Conservation (phyloP, 2,797 vertebrate genomes). For the Serranus cabrilla region DNA sequence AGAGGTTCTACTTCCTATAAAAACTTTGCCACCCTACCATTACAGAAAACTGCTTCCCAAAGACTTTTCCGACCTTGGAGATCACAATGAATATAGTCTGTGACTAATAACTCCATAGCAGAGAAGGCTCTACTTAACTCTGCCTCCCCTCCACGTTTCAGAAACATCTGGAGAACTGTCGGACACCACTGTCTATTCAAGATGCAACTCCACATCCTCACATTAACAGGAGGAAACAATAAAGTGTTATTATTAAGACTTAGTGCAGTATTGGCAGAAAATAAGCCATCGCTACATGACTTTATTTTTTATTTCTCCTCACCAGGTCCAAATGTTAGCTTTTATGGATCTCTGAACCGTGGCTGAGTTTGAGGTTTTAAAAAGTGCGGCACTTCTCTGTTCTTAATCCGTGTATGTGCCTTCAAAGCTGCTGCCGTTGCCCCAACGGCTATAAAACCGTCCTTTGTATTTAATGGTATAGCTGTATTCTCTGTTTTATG, state of each 20-base stretch:
- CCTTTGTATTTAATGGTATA: constrained; percentile 61
- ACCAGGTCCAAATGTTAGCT: constrained; percentile 56
- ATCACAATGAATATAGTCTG: constrained; percentile 27
- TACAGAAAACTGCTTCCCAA: constrained; percentile 13
- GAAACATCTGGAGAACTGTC: constrained; percentile 55
- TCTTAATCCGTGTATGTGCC: constrained; percentile 55
- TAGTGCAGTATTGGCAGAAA: constrained; percentile 68
- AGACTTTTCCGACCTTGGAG: constrained; percentile 6
- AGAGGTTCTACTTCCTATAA: not conserved
- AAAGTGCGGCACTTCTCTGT: constrained; percentile 53
- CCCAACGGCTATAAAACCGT: constrained; percentile 63
- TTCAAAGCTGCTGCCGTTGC: constrained; percentile 62
- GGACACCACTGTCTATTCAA: constrained; percentile 55
- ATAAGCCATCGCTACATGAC: constrained; percentile 42
- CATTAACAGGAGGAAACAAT: constrained; percentile 63
- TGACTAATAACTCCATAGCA: constrained; percentile 28
- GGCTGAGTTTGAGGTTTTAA: constrained; percentile 49
- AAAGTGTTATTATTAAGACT: constrained; percentile 61
- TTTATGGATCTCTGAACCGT: constrained; percentile 60
- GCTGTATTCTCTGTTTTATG: constrained; percentile 63
- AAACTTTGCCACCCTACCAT: not conserved
- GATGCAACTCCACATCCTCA: constrained; percentile 56
- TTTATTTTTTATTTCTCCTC: constrained; percentile 19
- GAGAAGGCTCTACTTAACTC: constrained; percentile 17
- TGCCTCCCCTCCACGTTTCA: constrained; percentile 18